Conservation (phyloP, 2,113 vertebrate genomes). For the Brachyistius frenatus region DNA sequence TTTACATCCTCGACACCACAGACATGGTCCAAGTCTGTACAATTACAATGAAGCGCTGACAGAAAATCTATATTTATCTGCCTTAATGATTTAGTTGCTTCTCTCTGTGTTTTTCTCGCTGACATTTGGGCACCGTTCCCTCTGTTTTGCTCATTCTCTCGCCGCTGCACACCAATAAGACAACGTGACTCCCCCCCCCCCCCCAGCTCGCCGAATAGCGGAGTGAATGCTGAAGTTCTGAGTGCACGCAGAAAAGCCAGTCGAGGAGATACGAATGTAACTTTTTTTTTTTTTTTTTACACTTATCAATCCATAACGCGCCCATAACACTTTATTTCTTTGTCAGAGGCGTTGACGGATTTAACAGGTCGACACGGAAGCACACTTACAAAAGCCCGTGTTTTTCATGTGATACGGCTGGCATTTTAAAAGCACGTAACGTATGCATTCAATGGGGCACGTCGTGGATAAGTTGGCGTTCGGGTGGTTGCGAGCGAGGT, state of each 20-base stretch:
- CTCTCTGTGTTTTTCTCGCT: constrained; percentile 49
- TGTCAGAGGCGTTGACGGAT: constrained; percentile 35
- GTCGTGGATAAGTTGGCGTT: constrained; percentile 69
- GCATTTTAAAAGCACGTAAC: constrained; percentile 64
- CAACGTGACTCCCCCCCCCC: constrained; percentile 22
- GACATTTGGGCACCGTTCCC: constrained; percentile 26
- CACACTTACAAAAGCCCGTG: constrained; percentile 39
- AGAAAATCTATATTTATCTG: constrained; percentile 84
- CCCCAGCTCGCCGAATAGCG: constrained; percentile 55
- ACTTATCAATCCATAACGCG: constrained; percentile 43
- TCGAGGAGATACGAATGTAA: constrained; percentile 38
- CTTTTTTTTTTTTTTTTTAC: constrained; percentile 8
- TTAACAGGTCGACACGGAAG: constrained; percentile 43
- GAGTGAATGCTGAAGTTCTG: constrained; percentile 34
- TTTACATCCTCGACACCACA: constrained; percentile 77
- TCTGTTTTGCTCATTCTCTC: not conserved
- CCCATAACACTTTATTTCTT: constrained; percentile 48
- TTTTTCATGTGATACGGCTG: constrained; percentile 48
- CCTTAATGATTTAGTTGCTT: constrained; percentile 78
- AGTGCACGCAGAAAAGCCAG: constrained; percentile 27
- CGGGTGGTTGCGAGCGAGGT: constrained; percentile 13
- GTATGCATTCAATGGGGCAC: constrained; percentile 57
- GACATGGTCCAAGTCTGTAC: constrained; percentile 67
- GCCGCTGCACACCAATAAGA: not conserved
- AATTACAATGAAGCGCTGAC: constrained; percentile 79